Evolutionary conservation across 2,888 invertebrate genomes (phyloP), one percentile per base, ranked within the genome.

Genomic region (Hypselothyrea guttata): DNA sequence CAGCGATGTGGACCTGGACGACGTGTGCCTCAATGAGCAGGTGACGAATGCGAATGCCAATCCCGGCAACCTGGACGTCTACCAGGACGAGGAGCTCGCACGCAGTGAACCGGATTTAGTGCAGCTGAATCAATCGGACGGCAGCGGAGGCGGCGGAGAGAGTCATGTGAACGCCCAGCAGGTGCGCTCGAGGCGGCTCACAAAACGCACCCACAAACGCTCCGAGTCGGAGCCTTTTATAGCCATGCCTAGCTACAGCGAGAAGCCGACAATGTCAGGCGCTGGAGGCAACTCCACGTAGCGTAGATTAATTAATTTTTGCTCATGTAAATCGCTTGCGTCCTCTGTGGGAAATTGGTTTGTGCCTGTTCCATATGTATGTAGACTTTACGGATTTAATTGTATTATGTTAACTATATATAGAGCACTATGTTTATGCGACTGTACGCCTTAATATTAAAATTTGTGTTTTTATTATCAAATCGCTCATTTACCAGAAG

Each of bases 1-100:
- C 86, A 96, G 96, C 86, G 95, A 95, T 8, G 96, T 95, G 1
- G 95, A 95, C 85, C 90, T 96, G 45, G 95, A 95, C 77, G 95
- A 95, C 79, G 94, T 95, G 4, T 94, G 94, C 73, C 91, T 97
- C 8, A 96, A 96, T 86, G 96, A 96, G 79, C 94, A 94, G 77
- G 89, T 94, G 90, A 71, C 90, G 4, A 69, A 71, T 5, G 56
- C 52, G 7, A 72, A 61, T 42, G 5, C 90, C 0, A 58, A 48
- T 1, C 51, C 41, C 5, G 31, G 18, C 38, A 40, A 11, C 4
- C 65, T 67, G 16, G 74, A 66, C 1, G 71, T 82, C 4, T 88
- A 88, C 51, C 87, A 88, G 18, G 88, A 89, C 12, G 89, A 88
- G 53, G 89, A 89, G 41, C 55, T 90, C 37, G 89, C 89, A 2